Percentiles rank a stretch among this genome's conserved stretches.
Evolutionary conservation across 2,888 invertebrate species (phyloP).

Genomic region (Ornithoptera priamus): DNA sequence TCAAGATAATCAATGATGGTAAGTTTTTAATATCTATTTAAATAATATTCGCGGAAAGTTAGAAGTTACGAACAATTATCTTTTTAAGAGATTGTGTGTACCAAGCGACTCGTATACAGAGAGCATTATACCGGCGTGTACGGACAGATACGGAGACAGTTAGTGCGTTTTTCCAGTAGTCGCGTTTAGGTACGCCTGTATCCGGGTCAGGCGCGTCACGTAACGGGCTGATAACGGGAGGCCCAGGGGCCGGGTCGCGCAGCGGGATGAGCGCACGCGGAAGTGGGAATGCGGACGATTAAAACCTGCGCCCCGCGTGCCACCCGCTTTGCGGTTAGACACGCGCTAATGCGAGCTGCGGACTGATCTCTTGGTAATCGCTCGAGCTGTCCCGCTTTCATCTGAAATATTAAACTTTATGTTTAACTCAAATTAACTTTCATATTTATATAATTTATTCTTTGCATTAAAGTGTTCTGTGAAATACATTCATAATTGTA

Average conservation of each 20-base stretch:
- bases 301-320: constrained; percentile 41
- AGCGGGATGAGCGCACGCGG: constrained; percentile 78
- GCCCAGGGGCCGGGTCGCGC: constrained; percentile 68
- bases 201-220: constrained; percentile 77
- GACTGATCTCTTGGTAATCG: constrained; percentile 14
- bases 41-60: not conserved
- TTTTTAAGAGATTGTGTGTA: not conserved
- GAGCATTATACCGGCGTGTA: not conserved
- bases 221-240: constrained; percentile 76
- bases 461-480: too few relatives aligned
- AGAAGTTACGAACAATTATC: not conserved
- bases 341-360: constrained; percentile 18
- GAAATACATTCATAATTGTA: too few relatives aligned
- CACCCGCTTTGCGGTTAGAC: constrained; percentile 35
- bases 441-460: not conserved
- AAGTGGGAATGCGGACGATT: constrained; percentile 69
- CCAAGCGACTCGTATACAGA: not conserved
- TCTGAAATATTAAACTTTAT: not conserved
- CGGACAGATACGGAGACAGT: constrained; percentile 36
- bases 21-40: not conserved
- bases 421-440: not conserved
- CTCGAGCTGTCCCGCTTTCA: not conserved
- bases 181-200: constrained; percentile 45
- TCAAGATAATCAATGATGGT: too few relatives aligned
- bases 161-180: constrained; percentile 44